These are phyloP conservation scores for Gorsachius goisagi DNA, from an alignment of 2,113 vertebrate genomes.

Conservation along the genomic window DNA sequence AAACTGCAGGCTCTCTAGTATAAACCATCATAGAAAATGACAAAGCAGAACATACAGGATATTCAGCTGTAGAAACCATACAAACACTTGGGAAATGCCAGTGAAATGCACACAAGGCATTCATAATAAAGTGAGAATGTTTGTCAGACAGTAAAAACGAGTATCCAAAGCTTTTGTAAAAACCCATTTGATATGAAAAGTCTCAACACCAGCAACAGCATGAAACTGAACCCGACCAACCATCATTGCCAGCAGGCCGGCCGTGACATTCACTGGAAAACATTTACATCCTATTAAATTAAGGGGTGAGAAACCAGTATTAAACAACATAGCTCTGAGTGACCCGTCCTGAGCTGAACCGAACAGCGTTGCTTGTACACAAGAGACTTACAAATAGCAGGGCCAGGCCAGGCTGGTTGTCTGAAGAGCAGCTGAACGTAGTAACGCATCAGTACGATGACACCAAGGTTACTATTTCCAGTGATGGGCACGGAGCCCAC, in stretches of 20 bases:
- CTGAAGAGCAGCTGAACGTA: neutral
- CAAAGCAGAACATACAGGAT: neutral
- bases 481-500: neutral
- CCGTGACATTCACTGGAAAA: neutral
- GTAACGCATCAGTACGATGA: no score
- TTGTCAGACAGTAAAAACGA: neutral
- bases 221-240: neutral
- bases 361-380: neutral
- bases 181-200: slow-evolving; percentile 49
- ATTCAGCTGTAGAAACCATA: slow-evolving; percentile 35
- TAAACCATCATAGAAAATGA: slow-evolving; percentile 43
- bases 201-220: neutral
- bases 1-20: neutral
- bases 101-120: neutral
- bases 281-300: neutral
- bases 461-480: neutral
- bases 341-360: neutral
- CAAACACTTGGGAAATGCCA: slow-evolving; percentile 21
- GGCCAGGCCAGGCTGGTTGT: accelerated
- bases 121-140: neutral
- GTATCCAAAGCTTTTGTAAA: slow-evolving; percentile 49
- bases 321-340: neutral
- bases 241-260: neutral
- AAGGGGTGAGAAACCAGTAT: neutral
- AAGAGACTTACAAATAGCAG: accelerated